Conservation (phyloP, 2,113 vertebrate genomes). For the Pachypanchax playfairii region DNA sequence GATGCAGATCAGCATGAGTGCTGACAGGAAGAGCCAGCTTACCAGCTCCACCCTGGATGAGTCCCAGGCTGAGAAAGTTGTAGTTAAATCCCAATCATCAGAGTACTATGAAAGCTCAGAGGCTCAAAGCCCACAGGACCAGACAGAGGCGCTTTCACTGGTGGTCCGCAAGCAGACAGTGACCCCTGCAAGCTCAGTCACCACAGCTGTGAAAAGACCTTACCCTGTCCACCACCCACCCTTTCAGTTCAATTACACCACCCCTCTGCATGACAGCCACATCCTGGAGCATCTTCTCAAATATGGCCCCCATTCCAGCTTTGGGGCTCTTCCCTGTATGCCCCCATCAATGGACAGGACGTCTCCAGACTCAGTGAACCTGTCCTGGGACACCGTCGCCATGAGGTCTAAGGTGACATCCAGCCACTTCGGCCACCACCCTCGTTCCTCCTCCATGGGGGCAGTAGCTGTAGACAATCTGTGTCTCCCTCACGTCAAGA, state of each 20-base stretch:
- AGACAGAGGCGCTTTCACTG: constrained; percentile 75
- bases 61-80: constrained; percentile 59
- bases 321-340: constrained; percentile 65
- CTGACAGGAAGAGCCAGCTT: constrained; percentile 65
- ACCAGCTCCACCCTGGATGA: constrained; percentile 50
- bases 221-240: constrained; percentile 71
- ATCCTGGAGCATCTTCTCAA: constrained; percentile 85
- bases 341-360: constrained; percentile 65
- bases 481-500: constrained; percentile 81
- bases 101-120: constrained; percentile 73
- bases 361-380: constrained; percentile 72
- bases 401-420: constrained; percentile 78
- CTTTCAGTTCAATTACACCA: constrained; percentile 72
- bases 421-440: constrained; percentile 78
- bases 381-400: constrained; percentile 81
- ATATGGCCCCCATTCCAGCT: constrained; percentile 70
- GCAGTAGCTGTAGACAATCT: constrained; percentile 70
- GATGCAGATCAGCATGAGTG: constrained; percentile 31
- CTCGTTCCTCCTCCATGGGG: constrained; percentile 59
- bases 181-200: constrained; percentile 62
- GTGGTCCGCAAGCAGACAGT: constrained; percentile 73
- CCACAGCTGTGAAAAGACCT: constrained; percentile 74
- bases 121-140: constrained; percentile 69
- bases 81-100: constrained; percentile 58
- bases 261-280: constrained; percentile 80